Evolutionary conservation across 1,140 invertebrate species (phyloP).

Genomic region (Drosophila hydei): DNA sequence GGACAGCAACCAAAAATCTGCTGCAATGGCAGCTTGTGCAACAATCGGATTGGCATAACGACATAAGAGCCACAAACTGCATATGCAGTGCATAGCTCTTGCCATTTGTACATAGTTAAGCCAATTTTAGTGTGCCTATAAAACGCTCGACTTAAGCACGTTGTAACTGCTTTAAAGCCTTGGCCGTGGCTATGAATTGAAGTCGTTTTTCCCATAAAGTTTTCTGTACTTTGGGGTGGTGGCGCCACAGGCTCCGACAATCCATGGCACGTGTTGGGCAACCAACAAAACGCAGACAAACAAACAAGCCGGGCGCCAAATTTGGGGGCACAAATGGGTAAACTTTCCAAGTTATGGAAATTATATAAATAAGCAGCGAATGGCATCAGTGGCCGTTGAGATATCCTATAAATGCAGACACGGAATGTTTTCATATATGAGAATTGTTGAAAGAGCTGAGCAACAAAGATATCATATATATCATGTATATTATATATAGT

Average conservation of each 20-base stretch:
- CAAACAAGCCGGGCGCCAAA: conserved; percentile 18
- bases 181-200: conserved; percentile 1
- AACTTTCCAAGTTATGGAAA: conserved; percentile 42
- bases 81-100: too few species aligned
- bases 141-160: conserved; percentile 32
- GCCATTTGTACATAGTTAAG: too few species aligned
- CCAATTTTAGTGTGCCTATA: conserved; percentile 20
- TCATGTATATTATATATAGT: too few species aligned
- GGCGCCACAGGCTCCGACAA: conserved; percentile 27
- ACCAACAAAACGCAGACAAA: conserved; percentile 11
- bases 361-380: background rate
- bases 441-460: conserved; percentile 2
- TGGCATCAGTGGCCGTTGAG: too few species aligned
- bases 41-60: too few species aligned
- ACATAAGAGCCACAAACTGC: too few species aligned
- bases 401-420: too few species aligned
- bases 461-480: too few species aligned
- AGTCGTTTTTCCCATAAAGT: background rate
- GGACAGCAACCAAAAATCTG: conserved; percentile 26
- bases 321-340: conserved; percentile 17
- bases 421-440: too few species aligned
- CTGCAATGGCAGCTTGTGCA: too few species aligned
- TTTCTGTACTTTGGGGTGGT: too few species aligned
- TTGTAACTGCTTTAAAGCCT: conserved; percentile 18
- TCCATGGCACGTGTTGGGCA: conserved; percentile 44